Evolutionary conservation across 2,113 vertebrate species (phyloP), one percentile per base, ranked within the genome.

Genomic region (Pseudolaguvia tuberculata): DNA sequence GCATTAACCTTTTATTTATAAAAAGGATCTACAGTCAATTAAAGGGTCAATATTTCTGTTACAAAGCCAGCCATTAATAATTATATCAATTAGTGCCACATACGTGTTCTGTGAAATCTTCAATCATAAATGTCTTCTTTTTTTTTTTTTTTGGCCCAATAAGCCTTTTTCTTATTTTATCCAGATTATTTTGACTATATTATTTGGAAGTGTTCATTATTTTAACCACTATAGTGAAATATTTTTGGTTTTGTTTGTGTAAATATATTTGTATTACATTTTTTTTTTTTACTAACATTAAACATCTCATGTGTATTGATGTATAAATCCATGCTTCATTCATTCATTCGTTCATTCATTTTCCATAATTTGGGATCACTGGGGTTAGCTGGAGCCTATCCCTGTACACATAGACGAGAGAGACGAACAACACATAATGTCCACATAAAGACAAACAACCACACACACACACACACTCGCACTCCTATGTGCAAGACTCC

Each of bases 161-260:
- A 6, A 0, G 11, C 42, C 14, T 47, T 58, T 31, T 9, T 52
- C n/a, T 42, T 42, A 29, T 73, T 73, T 73, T 73, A 73, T n/a
- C 4, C 1, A 23, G 7, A 35, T 14, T 25, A 14, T 51, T 52
- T 1, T 65, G 7, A 51, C 35, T 62, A 47, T 47, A 50, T 48
- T 61, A n/a, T 73, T 63, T 65, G 35, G 35, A 18, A 52, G 23
- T n/a, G 25, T 9, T 23, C 17, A 50, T 51, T n/a, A 31, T 68
- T 66, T 55, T 67, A 15, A 5, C 27, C 15, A 8, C 2, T 29
- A 42, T 39, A 18, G n/a, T n/a, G 18, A 53, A 67, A 53, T 57
- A 27, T 31, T 2, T 48, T 12, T 48, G n/a, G 8, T 21, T 0
- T 12, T 25, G 1, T 56, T 45, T 74, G 8, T 42, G 2, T 51